Base-by-base conservation (phyloP, 1,140 invertebrate genomes). In the Pseudachorutes palmiensis region DNA sequence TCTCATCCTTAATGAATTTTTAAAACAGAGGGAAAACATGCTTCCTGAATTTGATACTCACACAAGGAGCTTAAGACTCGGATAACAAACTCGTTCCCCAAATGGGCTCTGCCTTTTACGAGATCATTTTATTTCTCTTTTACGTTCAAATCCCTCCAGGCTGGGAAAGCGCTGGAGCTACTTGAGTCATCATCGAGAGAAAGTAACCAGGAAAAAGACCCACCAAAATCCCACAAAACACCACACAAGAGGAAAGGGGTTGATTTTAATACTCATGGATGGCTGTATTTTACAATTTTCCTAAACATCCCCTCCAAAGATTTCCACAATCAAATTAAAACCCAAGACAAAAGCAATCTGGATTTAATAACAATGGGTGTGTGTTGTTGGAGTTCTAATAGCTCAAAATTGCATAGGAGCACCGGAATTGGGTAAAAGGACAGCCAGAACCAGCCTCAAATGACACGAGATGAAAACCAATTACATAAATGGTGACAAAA, bases 401-500 rank as follows among this genome's bases (percentile, higher is more conserved):
- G n/a, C n/a, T n/a, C n/a, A n/a, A n/a, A n/a, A n/a, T n/a, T n/a
- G n/a, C n/a, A n/a, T n/a, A n/a, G n/a, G n/a, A n/a, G n/a, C n/a
- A n/a, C n/a, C n/a, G n/a, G n/a, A n/a, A n/a, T n/a, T n/a, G n/a
- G n/a, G n/a, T n/a, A n/a, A n/a, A n/a, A n/a, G n/a, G n/a, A n/a
- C n/a, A n/a, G n/a, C n/a, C n/a, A n/a, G n/a, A n/a, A n/a, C n/a
- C n/a, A n/a, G n/a, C n/a, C n/a, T n/a, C n/a, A n/a, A n/a, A n/a
- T n/a, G n/a, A n/a, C n/a, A 45, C 24, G 24, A 30, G 41, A 45
- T 62, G 57, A 65, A 64, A 66, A 62, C 22, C 65, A 60, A 60
- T 66, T 66, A 36, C 58, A 66, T 51, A 62, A 66, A 66, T 62
- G 49, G 57, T 66, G 60, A 66, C 60, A 48, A 66, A 66, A 64